Evolutionary conservation across 2,888 invertebrate species (phyloP).

Genomic region (Boloria euphrosyne): DNA sequence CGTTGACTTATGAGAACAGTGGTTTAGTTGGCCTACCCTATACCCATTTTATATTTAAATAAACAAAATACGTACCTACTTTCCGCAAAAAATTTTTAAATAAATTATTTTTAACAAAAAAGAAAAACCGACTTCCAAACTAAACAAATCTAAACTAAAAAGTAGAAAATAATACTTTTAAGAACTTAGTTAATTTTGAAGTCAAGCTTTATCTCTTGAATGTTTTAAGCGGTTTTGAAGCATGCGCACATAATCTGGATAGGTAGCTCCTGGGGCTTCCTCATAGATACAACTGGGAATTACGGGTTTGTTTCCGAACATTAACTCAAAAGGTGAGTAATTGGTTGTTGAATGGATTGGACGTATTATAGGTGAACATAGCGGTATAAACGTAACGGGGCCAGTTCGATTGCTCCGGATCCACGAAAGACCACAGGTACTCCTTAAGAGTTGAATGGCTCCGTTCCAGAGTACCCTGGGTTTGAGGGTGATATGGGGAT

Average conservation of each 20-base stretch:
- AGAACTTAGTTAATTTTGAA: no score
- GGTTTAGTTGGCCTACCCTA: no score
- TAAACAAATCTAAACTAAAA: no score
- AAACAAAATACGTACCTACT: no score
- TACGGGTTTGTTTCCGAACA: neutral
- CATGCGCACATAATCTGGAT: slow-evolving; percentile 16
- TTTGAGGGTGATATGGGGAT: slow-evolving; percentile 1
- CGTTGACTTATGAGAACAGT: no score
- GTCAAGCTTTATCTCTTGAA: slow-evolving; percentile 21
- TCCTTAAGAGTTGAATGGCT: neutral
- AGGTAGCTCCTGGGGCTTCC: neutral
- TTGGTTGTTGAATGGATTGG: neutral
- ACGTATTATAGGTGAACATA: slow-evolving; percentile 3
- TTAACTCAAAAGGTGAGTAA: neutral
- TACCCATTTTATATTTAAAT: no score
- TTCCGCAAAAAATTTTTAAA: no score
- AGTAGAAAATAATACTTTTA: no score
- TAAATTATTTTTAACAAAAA: no score
- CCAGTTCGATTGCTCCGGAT: neutral
- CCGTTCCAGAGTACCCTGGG: neutral
- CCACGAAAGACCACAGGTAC: neutral
- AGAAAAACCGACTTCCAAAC: no score
- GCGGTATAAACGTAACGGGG: neutral
- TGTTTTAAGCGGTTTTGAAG: slow-evolving; percentile 12
- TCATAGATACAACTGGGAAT: slow-evolving; percentile 20